Conservation (phyloP, 2,113 vertebrate genomes). For the Meleagris gallopavo region DNA sequence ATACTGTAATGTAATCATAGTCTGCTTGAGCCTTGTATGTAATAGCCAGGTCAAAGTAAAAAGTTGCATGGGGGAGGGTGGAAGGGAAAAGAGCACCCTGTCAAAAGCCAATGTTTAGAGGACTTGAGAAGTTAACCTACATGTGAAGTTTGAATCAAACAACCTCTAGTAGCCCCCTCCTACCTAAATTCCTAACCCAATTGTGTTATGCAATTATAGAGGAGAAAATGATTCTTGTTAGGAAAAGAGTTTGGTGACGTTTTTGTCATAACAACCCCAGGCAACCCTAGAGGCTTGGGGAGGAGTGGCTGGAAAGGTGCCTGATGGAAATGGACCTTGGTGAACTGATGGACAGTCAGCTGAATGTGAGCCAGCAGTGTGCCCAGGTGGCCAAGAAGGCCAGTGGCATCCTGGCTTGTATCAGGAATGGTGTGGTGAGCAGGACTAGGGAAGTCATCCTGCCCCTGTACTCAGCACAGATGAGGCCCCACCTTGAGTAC, state of each 20-base stretch:
- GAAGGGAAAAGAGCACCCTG: neutral
- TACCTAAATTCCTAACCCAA: neutral
- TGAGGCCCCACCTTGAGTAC: no score
- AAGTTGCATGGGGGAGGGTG: neutral
- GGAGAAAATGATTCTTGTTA: neutral
- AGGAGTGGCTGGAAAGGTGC: no score
- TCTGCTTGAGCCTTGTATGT: neutral
- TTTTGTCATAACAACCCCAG: no score
- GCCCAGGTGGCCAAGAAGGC: no score
- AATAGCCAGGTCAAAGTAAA: neutral
- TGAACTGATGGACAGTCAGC: no score
- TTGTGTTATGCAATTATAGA: accelerated
- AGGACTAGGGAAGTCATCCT: no score
- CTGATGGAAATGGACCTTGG: no score
- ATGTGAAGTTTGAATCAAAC: neutral
- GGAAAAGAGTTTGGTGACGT: neutral
- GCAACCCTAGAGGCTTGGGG: no score
- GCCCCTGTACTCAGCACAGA: no score
- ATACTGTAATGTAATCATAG: neutral
- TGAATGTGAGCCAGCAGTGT: no score
- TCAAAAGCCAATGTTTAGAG: neutral
- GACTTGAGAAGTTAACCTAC: neutral
- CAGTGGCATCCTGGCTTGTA: no score
- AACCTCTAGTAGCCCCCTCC: neutral
- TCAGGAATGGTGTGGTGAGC: no score